phyloP scores from a whole-genome alignment of 2,113 vertebrate species.

The Anguilla japonica region DNA sequence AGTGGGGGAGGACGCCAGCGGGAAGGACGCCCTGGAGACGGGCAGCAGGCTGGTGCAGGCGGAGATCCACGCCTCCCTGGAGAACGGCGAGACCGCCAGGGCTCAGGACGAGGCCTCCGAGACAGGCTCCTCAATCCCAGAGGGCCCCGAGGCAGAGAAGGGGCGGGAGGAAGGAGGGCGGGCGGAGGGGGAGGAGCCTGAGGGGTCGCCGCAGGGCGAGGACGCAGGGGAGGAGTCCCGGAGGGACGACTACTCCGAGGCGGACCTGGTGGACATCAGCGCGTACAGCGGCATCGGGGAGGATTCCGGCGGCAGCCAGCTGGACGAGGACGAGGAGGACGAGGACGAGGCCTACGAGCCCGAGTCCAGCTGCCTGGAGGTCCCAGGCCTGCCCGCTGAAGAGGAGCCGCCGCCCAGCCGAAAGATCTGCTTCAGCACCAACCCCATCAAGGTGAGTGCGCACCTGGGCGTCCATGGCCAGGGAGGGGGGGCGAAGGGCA shows the following conservation, averaged over 20 bases:
- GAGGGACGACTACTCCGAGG: slow-evolving; percentile 83
- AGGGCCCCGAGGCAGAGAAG: background rate
- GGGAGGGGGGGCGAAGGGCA: background rate
- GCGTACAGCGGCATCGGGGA: slow-evolving; percentile 89
- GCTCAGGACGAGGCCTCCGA: slow-evolving; percentile 42
- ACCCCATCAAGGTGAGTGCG: slow-evolving; percentile 87
- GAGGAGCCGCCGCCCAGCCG: slow-evolving; percentile 83
- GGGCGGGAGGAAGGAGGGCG: slow-evolving; percentile 50
- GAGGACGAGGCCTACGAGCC: slow-evolving; percentile 79
- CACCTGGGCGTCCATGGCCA: background rate
- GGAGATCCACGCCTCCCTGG: slow-evolving; percentile 66
- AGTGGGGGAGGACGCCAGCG: slow-evolving; percentile 63
- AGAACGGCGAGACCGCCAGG: slow-evolving; percentile 55
- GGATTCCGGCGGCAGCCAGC: slow-evolving; percentile 86
- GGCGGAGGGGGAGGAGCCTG: slow-evolving; percentile 52
- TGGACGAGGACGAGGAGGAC: slow-evolving; percentile 81
- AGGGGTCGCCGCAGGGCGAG: slow-evolving; percentile 39
- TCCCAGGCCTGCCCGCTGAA: slow-evolving; percentile 81
- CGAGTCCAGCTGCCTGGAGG: slow-evolving; percentile 88
- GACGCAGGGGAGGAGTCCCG: slow-evolving; percentile 71
- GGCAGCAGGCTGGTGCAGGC: slow-evolving; percentile 64
- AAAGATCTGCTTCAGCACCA: slow-evolving; percentile 90
- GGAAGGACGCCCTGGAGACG: slow-evolving; percentile 34
- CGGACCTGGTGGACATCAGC: slow-evolving; percentile 88
- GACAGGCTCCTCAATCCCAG: slow-evolving; percentile 36